These are phyloP conservation scores for Ptilodon capucinus DNA, from an alignment of 2,888 invertebrate species.

Conservation along the genomic window DNA sequence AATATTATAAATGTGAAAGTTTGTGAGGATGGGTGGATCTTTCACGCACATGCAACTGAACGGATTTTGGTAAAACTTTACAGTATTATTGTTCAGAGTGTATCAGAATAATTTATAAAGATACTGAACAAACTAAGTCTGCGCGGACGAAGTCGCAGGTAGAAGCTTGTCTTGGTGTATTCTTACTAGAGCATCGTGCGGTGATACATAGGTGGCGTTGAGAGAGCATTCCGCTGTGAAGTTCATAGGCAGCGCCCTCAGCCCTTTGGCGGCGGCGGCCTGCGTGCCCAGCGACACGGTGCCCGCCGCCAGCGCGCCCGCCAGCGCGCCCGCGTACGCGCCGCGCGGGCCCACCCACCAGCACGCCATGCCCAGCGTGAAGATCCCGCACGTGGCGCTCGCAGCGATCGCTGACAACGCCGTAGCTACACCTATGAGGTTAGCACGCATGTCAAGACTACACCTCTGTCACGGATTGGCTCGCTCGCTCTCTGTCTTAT, in stretches of 20 bases:
- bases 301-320: constrained; percentile 83
- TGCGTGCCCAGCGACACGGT: constrained; percentile 81
- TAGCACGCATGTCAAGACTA: too few relatives aligned
- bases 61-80: too few relatives aligned
- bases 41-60: too few relatives aligned
- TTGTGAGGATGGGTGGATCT: too few relatives aligned
- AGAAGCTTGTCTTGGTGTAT: too few relatives aligned
- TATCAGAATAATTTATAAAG: too few relatives aligned
- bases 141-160: too few relatives aligned
- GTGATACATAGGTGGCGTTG: constrained; percentile 54
- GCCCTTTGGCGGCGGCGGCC: constrained; percentile 83
- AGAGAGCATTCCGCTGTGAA: constrained; percentile 48
- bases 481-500: too few relatives aligned
- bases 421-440: constrained; percentile 83
- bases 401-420: constrained; percentile 92
- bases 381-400: constrained; percentile 91
- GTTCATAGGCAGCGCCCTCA: constrained; percentile 73
- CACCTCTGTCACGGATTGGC: too few relatives aligned
- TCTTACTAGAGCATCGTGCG: constrained; percentile 57
- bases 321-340: constrained; percentile 82
- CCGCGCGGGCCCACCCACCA: constrained; percentile 90
- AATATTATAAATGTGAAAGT: too few relatives aligned
- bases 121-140: too few relatives aligned
- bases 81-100: too few relatives aligned
- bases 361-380: constrained; percentile 91